Evolutionary conservation across 2,113 vertebrate species (phyloP), one percentile per base, ranked within the genome.

Genomic region (Monarcha castaneiventris): DNA sequence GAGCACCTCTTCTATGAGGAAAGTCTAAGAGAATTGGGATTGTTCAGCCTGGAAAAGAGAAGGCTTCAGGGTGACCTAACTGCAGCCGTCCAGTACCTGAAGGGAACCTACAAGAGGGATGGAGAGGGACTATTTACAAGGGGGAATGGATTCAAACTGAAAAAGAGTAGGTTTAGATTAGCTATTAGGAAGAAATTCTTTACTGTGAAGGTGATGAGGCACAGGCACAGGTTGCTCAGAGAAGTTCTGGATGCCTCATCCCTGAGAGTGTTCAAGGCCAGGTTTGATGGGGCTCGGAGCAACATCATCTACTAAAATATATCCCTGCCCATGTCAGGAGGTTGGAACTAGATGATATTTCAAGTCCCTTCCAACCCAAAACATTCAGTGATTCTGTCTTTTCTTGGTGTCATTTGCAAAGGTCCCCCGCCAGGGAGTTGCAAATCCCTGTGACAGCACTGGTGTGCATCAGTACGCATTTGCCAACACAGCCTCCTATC

Each of bases 381-480:
- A 13, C 3, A 5, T 54, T 68, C 29, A 22, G 25, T 54, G 46
- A 54, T 39, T 29, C 33, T 61, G 21, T 46, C 41, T 61, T 49
- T 62, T 56, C 32, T 6, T 21, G 19, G 6, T 41, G 32, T 35
- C 19, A 11, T 30, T 81, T 22, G 19, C 69, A 21, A 58, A n/a
- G 17, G 15, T 71, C 8, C 13, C 29, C 18, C 0, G 5, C 9
- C 32, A 32, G 32, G 14, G 13, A 12, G 3, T 16, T 25, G 32
- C n/a, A 41, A 37, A 56, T 41, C 9, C 63, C 51, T 3, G 25
- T 18, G 48, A 23, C 22, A 41, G 46, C 48, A 23, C 46, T 6
- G 51, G 4, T 13, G 66, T 4, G 6, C 2, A 1, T 68, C 35
- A 39, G 12, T 37, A 23, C 1, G 5, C 3, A 22, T 46, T 33